Evolutionary conservation across 2,797 vertebrate species (phyloP).

Genomic region (Enteromius radiatus): DNA sequence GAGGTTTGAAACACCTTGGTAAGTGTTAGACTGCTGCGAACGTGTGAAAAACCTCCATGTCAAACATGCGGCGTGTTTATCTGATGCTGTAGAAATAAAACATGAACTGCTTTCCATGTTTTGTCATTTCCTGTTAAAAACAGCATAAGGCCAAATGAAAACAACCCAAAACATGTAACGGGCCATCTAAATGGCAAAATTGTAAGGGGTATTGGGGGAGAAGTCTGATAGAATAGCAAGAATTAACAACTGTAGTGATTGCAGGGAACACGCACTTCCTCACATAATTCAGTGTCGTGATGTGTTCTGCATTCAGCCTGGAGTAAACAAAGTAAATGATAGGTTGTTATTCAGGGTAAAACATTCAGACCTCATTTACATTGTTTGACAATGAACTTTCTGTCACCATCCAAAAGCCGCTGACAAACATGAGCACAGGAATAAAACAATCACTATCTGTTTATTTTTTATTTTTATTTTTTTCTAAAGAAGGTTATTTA

Average conservation of each 20-base stretch:
- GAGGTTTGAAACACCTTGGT: slow-evolving; percentile 67
- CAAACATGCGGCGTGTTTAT: slow-evolving; percentile 43
- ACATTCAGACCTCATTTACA: slow-evolving; percentile 56
- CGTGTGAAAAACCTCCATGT: slow-evolving; percentile 53
- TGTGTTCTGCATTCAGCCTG: slow-evolving; percentile 52
- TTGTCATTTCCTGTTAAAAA: slow-evolving; percentile 42
- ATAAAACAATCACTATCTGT: slow-evolving; percentile 47
- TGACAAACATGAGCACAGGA: slow-evolving; percentile 37
- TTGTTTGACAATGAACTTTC: slow-evolving; percentile 55
- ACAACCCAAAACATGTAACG: slow-evolving; percentile 9
- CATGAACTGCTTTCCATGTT: slow-evolving; percentile 27
- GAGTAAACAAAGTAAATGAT: slow-evolving; percentile 51
- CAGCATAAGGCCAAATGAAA: slow-evolving; percentile 41
- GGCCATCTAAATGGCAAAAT: slow-evolving; percentile 19
- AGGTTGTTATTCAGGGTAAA: slow-evolving; percentile 60
- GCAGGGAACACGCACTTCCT: slow-evolving; percentile 30
- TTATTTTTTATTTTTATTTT: background rate
- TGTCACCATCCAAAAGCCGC: slow-evolving; percentile 42
- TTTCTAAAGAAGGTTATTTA: slow-evolving; percentile 20
- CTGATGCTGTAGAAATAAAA: slow-evolving; percentile 39
- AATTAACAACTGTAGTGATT: slow-evolving; percentile 6
- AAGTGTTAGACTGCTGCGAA: slow-evolving; percentile 66
- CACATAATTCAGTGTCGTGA: slow-evolving; percentile 48
- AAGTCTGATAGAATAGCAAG: slow-evolving; percentile 34
- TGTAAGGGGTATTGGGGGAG: slow-evolving; percentile 14